phyloP scores from a whole-genome alignment of 92 coral and sea anemone species.

The Anthopleura xanthogrammica region DNA sequence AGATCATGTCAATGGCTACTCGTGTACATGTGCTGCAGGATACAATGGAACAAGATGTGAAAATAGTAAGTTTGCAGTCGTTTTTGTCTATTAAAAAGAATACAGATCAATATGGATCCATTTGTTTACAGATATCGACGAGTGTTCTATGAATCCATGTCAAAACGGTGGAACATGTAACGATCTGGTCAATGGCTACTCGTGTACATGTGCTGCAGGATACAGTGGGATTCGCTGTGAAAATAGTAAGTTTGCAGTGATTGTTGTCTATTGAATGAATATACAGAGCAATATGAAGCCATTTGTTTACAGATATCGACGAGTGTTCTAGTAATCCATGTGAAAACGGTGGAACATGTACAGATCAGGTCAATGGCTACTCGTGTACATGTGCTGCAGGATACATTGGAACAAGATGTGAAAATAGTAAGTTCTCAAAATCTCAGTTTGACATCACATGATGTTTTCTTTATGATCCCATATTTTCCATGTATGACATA shows the following conservation, averaged over 20 bases:
- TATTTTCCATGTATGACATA: neutral
- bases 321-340: neutral
- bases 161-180: neutral
- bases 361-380: slow-evolving; percentile 6
- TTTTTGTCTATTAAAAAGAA: no score
- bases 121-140: neutral
- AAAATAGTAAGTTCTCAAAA: slow-evolving; percentile 4
- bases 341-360: neutral
- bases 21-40: no score
- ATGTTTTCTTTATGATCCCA: neutral
- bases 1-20: neutral
- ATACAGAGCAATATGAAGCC: no score
- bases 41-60: no score
- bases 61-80: no score
- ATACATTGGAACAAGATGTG: slow-evolving; percentile 11
- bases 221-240: slow-evolving; percentile 14
- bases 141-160: neutral
- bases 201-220: slow-evolving; percentile 1
- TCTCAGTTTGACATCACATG: neutral
- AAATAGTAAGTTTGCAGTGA: slow-evolving; percentile 6
- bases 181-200: neutral
- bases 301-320: neutral
- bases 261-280: no score
- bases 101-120: no score
- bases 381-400: neutral